Percentiles rank a stretch among this genome's conserved stretches.
Evolutionary conservation across 2,888 invertebrate species (phyloP).

Genomic region (Gymnosoma rotundatum): DNA sequence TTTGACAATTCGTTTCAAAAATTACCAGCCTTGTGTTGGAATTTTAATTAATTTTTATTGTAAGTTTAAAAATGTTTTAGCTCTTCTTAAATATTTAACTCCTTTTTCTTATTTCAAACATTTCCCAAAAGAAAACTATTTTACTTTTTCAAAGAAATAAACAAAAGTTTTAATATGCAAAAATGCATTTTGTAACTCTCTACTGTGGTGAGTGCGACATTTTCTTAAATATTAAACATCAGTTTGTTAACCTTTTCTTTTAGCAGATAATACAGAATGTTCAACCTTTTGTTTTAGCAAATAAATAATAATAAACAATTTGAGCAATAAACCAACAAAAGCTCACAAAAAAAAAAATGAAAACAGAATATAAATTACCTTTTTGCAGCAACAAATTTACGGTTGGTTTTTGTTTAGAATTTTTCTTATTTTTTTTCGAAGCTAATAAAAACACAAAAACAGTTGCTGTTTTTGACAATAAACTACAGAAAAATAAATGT

Average conservation of each 20-base stretch:
- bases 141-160: not conserved
- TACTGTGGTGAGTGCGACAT: not conserved
- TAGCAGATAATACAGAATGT: not conserved
- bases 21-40: constrained; percentile 10
- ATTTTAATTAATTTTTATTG: constrained; percentile 41
- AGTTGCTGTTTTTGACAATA: constrained; percentile 39
- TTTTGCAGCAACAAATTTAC: constrained; percentile 49
- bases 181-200: not conserved
- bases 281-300: constrained; percentile 56
- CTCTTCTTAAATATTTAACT: no score
- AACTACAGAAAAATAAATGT: constrained; percentile 30
- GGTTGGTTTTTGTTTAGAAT: constrained; percentile 10
- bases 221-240: constrained; percentile 17
- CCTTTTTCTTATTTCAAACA: not conserved
- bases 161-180: not conserved
- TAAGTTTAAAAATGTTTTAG: no score
- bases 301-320: constrained; percentile 21
- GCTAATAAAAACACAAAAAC: constrained; percentile 26
- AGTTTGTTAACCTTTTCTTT: constrained; percentile 49
- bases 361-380: constrained; percentile 38
- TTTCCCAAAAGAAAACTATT: not conserved
- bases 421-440: not conserved
- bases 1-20: constrained; percentile 55
- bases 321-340: constrained; percentile 42
- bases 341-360: constrained; percentile 2